These are phyloP conservation scores for Argyra leucocephala DNA, from an alignment of 2,888 invertebrate genomes.

Conservation along the genomic window DNA sequence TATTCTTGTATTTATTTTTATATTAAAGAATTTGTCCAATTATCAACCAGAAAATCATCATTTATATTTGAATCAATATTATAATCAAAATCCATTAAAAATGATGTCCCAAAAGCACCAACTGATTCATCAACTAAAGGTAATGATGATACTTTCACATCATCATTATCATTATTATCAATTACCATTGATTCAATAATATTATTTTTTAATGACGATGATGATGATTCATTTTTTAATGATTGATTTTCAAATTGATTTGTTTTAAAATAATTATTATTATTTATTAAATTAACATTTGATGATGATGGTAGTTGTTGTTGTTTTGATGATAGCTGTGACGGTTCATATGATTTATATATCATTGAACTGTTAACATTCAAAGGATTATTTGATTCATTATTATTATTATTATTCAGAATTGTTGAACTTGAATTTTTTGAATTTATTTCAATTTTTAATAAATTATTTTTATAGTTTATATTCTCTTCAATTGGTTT, in stretches of 20 bases:
- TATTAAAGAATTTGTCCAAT: background rate
- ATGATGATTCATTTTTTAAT: slow-evolving; percentile 11
- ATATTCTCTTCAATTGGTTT: background rate
- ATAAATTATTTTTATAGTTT: background rate
- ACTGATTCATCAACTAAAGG: slow-evolving; percentile 35
- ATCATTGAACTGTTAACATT: background rate
- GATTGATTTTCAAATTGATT: background rate
- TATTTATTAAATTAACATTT: background rate
- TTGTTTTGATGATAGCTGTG: background rate
- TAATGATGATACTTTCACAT: slow-evolving; percentile 24
- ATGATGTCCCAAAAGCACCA: slow-evolving; percentile 33
- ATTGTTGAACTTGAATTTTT: no score
- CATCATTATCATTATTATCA: slow-evolving; percentile 13
- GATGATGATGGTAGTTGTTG: no score
- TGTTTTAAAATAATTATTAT: background rate
- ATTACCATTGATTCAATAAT: slow-evolving; percentile 9
- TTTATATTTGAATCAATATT: slow-evolving; percentile 26
- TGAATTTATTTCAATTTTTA: background rate
- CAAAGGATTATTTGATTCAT: background rate
- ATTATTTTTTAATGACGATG: slow-evolving; percentile 8
- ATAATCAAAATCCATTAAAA: slow-evolving; percentile 38
- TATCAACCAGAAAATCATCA: background rate
- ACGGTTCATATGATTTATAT: background rate
- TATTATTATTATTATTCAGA: background rate
- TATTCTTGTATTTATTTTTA: background rate